Conservation (phyloP, 2,888 invertebrate species). For the Clitarchus hookeri region DNA sequence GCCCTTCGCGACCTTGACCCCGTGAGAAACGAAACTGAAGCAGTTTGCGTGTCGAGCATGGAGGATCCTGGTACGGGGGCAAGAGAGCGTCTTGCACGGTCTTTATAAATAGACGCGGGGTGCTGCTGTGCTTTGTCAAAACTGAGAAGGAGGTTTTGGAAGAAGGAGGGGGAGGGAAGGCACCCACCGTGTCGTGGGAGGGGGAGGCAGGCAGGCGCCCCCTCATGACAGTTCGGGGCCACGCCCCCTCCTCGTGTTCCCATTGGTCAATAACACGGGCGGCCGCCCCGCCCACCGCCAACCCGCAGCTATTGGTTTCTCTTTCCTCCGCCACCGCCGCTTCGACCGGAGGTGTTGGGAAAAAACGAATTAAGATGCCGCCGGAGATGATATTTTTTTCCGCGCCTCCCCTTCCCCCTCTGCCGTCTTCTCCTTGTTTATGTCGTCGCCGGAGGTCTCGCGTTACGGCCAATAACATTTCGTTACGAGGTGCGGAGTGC, state of each 20-base stretch:
- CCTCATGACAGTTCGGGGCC: neutral
- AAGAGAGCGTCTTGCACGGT: too few species aligned
- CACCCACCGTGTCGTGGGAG: neutral
- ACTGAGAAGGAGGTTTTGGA: neutral
- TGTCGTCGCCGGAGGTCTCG: neutral
- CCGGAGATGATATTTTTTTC: neutral
- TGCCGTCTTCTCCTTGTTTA: neutral
- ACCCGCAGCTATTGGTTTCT: constrained; percentile 2
- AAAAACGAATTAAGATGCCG: neutral
- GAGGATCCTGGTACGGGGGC: too few species aligned
- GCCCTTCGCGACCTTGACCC: too few species aligned
- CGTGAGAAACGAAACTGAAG: too few species aligned
- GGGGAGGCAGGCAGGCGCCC: too few species aligned
- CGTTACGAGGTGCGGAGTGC: neutral
- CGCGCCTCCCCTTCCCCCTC: neutral
- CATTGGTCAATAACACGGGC: neutral
- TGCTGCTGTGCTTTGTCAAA: neutral
- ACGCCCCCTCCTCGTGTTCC: neutral
- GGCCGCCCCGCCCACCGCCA: neutral
- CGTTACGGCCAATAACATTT: constrained; percentile 1
- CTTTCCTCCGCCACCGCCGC: neutral
- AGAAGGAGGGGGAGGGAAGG: neutral
- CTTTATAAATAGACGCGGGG: neutral
- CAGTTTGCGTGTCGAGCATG: too few species aligned
- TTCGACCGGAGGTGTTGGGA: neutral